Evolutionary conservation across 2,888 invertebrate genomes (phyloP), one percentile per base, ranked within the genome.

Genomic region (Mystacides longicornis): DNA sequence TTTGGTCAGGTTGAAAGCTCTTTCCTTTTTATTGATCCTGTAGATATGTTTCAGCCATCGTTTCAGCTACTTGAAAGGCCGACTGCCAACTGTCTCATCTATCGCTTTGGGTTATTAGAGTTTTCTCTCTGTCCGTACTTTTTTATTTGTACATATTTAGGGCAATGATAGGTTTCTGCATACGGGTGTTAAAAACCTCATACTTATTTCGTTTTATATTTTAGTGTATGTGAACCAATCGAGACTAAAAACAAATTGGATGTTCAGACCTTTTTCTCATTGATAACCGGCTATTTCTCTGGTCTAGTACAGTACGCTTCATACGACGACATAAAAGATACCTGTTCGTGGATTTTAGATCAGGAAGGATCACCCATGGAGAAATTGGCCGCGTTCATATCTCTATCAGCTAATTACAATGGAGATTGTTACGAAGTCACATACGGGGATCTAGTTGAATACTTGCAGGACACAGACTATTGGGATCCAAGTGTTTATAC

Each of bases 261-360:
- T 64, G 54, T 68, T 14, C 70, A 72, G 2, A 71, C 74, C 0
- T 75, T 76, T 69, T 71, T 68, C 68, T 72, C 64, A 63, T 71
- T 71, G 14, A 68, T 76, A 59, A 70, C 71, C 27, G 71, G 72
- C 60, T 65, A 69, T 1, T 72, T 75, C 64, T 73, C 74, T 0
- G 65, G 65, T 45, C 63, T 77, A 21, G 75, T 74, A 49, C 74
- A 73, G 65, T 68, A 67, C 62, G 73, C 75, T 0, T 9, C 20
- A 2, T 27, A 18, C 1, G 52, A 19, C 7, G 31, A 48, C 23
- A 52, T 56, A 11, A 19, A 23, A 2, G 2, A 14, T 4, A 51
- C 37, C 7, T 56, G 56, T 45, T 11, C 20, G 11, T 3, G 4
- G 11, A 16, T 56, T n/a, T 21, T 16, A 23, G 20, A 27, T 20